A percentile compares a stretch with the other conserved stretches of the same genome.
Evolutionary conservation across 92 coral and sea anemone species (phyloP).

Genomic region (Pocillopora grandis): DNA sequence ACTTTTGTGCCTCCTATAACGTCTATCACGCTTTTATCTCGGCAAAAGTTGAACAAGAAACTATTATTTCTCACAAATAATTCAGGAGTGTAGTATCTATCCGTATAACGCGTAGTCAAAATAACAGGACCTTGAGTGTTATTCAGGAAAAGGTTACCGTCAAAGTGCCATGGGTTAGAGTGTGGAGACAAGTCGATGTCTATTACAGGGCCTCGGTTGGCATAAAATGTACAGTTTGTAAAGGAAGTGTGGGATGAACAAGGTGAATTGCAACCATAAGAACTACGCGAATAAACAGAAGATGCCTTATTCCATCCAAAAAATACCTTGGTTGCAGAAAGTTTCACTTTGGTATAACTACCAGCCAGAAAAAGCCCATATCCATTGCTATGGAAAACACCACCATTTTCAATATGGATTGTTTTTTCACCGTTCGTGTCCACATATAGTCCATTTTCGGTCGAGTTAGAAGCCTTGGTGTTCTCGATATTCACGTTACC

Average conservation of each 20-base stretch:
- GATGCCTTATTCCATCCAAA: conserved; percentile 32
- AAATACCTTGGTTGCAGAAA: conserved; percentile 7
- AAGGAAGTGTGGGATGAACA: neutral
- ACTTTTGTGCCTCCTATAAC: conserved; percentile 5
- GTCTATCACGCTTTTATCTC: conserved; percentile 39
- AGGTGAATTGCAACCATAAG: neutral
- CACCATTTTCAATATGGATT: conserved; percentile 3
- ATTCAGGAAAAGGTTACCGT: conserved; percentile 27
- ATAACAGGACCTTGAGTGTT: conserved; percentile 40
- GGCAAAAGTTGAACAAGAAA: conserved; percentile 34
- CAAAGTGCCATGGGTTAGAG: conserved; percentile 24
- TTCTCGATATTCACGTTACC: conserved; percentile 16
- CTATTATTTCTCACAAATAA: conserved; percentile 7
- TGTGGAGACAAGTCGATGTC: conserved; percentile 5
- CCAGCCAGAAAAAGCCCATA: conserved; percentile 17
- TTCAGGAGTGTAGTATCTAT: neutral
- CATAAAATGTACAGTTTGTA: conserved; percentile 15
- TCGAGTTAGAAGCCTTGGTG: conserved; percentile 10
- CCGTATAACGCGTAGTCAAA: neutral
- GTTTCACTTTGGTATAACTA: neutral
- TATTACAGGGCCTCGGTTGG: conserved; percentile 33
- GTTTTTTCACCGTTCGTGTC: conserved; percentile 10
- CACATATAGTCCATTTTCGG: conserved; percentile 5
- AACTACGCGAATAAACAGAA: neutral
- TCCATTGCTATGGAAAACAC: conserved; percentile 19